Evolutionary conservation across 2,888 invertebrate species (phyloP), one percentile per base, ranked within the genome.

Genomic region (Oscheius onirici): DNA sequence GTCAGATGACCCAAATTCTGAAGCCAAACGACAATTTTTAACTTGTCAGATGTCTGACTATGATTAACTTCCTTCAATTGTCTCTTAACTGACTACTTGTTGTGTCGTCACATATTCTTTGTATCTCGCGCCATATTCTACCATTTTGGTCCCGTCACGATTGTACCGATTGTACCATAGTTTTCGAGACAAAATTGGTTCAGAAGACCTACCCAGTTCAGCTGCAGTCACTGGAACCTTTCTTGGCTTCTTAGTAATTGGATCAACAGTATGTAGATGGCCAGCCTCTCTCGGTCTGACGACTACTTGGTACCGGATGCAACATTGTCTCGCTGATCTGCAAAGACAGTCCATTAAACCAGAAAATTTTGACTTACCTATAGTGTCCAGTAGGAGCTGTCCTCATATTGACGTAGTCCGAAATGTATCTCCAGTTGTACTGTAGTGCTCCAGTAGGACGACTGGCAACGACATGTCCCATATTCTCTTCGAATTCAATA

Each of bases 361-460:
- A 5, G 10, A 54, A 5, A 15, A 54, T 20, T 13, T 54, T 22
- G 6, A 20, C 3, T 24, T 5, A 54, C 20, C 15, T 46, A 24
- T 11, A 52, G 40, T 34, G 43, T 92, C 52, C 52, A 13, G 58
- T 58, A 58, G 58, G 58, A 5, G 41, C 92, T 75, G 94, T 93
- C n/a, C 92, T 92, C 75, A 92, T 92, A 89, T 93, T 95, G 1
- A 97, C 95, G 83, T 93, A 91, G 87, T 95, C 95, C 24, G 95
- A 92, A 10, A 94, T 94, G 88, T 95, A 91, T 88, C 97, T 96
- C 97, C 97, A 97, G 90, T 97, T 97, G 54, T 95, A 93, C 28
- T 93, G 93, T 87, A 94, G 95, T 0, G 93, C 94, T 0, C 93
- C 93, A 75, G 93, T 54, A 26, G 92, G 72, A 92, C 90, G 71